Base-by-base conservation (phyloP, 2,113 vertebrate species). In the Malaclemys terrapin region DNA sequence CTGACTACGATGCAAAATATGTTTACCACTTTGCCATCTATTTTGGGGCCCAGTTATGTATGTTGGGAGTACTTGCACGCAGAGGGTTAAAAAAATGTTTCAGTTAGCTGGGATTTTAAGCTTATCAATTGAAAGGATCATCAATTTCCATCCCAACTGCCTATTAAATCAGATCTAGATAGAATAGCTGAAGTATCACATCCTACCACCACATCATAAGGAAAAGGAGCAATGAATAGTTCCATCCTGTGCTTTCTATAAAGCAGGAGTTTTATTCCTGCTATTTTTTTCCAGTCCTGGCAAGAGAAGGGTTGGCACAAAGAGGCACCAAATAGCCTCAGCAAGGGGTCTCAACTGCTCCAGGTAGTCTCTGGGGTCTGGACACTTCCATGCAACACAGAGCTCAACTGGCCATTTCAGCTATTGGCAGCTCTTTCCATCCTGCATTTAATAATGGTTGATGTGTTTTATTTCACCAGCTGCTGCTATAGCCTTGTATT, bases 241-340 rank as follows among this genome's bases (percentile, higher is more conserved):
- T 91, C 72, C 35, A 13, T 31, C 38, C 52, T 10, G 8, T 22
- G 8, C 45, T 52, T 52, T 54, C 38, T 0, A 1, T 19, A 9
- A 1, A 52, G n/a, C 8, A 57, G 54, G 11, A 72, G 57, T 11
- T 3, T 4, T 1, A 2, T 42, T 16, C 78, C 5, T 2, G 2
- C 16, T 56, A 31, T n/a, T 2, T 24, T 3, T 19, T 31, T 13
- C 35, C 80, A 90, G 5, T 6, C 49, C 62, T 50, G 75, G 31
- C 49, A 42, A 3, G 10, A 45, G 4, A 19, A 24, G 22, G 89
- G 29, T 65, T 62, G 24, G 29, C 42, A 49, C 76, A 10, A 22
- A 65, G 14, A 29, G 56, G 5, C 35, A 17, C n/a, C 1, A 84
- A 75, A 6, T 2, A 82, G 17, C 2, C 10, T 9, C 86, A 47